Base-by-base conservation (phyloP, 2,797 vertebrate genomes). In the Liasis olivaceus region DNA sequence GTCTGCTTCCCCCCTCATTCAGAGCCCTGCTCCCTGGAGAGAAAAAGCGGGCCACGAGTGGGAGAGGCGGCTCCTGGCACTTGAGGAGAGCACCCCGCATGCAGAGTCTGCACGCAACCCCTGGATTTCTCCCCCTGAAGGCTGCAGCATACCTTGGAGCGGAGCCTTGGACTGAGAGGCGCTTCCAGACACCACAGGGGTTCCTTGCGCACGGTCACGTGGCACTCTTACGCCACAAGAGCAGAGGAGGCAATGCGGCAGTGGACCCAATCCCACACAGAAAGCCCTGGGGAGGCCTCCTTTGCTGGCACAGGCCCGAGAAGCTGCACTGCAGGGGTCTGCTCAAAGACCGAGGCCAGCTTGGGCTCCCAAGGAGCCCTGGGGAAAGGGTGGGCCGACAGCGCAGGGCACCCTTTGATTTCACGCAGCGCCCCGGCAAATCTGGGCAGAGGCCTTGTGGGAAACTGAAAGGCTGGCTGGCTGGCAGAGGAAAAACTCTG, bases 171-270 rank as follows among this genome's bases (percentile, higher is more conserved):
- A 47, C 20, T 0, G 8, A 81, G 24, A 36, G 72, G 8, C 2
- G 20, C 72, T 47, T 22, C 17, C 5, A 17, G 59, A 5, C 42
- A 36, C 24, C 1, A 2, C 1, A 36, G 42, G 3, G 31, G 1
- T 77, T 77, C 69, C 31, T 22, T 20, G 36, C 17, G 22, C 9
- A 20, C 36, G 9, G 36, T 42, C 20, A 7, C n/a, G 14, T 2
- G 14, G 66, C 14, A 5, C 14, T 13, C n/a, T 1, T 31, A 6
- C 5, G 1, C 36, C 17, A 42, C 17, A 31, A 0, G 3, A 9
- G 36, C 36, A 22, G 72, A 77, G n/a, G 3, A 2, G 7, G 36
- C 11, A 47, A 36, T 6, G 15, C 31, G 36, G 11, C 2, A 9
- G 20, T 4, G 72, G 72, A 11, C 9, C 72, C 3, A 81, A 7